Base-by-base conservation (phyloP, 1,140 invertebrate species). In the Drosophila yakuba region DNA sequence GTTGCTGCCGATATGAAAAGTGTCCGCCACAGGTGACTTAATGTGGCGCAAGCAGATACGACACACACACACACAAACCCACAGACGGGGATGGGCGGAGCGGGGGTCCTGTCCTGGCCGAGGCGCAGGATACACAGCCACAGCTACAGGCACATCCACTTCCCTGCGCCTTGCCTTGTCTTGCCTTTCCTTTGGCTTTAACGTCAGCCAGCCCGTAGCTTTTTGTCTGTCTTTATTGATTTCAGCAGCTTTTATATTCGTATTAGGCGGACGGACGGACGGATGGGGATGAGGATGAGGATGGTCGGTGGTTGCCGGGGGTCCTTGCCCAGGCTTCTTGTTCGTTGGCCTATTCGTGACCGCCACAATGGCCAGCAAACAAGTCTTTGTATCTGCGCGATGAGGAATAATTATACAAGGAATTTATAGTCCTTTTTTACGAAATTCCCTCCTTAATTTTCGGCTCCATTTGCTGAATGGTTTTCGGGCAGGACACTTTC, bases 1-100 rank as follows among this genome's bases (percentile, higher is more conserved):
- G 52, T 59, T 76, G 51, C 56, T 41, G 54, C 48, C 66, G 72
- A 76, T 83, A 79, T 88, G 75, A 82, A 82, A 83, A 88, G 75
- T 88, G 84, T 79, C 83, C 75, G 79, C 83, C 76, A 88, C 83
- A 88, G 84, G 83, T 89, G 75, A 88, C 69, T 80, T 76, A 83
- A 88, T 83, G 74, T 75, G 57, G 20, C 59, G 64, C 43, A 75
- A 8, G 51, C 43, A 48, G 25, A 43, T 64, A 72, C 67, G 41
- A 47, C 54, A 72, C 61, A 52, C 73, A 61, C 35, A 76, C 47
- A 72, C 47, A 71, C 38, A 12, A 17, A 1, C 17, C 17, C 41
- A 17, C 74, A 63, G 56, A 38, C 52, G 32, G 10, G 28, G 32
- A 2, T 3, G 2, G 32, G 32, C 7, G 51, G 59, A 11, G 52